These are phyloP conservation scores for Cantharis lateralis DNA, from an alignment of 2,888 invertebrate genomes.

Conservation along the genomic window DNA sequence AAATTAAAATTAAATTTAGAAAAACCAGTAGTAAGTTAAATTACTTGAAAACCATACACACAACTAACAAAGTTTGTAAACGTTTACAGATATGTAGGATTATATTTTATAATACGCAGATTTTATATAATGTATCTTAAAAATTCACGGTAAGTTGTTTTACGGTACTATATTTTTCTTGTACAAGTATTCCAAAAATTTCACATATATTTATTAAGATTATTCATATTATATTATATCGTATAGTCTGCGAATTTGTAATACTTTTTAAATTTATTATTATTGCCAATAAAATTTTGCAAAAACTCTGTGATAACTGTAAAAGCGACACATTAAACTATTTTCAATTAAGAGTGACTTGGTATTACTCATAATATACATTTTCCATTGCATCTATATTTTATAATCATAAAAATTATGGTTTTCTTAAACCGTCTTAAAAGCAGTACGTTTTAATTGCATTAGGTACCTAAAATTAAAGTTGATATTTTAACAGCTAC, in stretches of 20 bases:
- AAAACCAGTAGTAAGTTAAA: background rate
- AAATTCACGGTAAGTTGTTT: background rate
- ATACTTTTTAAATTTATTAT: background rate
- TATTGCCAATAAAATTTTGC: background rate
- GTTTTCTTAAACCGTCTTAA: too few species aligned
- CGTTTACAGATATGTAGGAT: background rate
- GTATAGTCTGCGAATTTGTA: background rate
- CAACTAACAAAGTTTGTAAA: background rate
- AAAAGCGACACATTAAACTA: background rate
- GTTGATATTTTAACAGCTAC: too few species aligned
- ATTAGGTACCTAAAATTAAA: too few species aligned
- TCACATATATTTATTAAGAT: background rate
- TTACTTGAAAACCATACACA: background rate
- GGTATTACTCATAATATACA: background rate
- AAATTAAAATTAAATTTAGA: background rate
- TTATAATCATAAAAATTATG: background rate
- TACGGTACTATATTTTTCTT: background rate
- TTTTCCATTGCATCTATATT: background rate
- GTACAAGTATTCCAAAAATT: background rate
- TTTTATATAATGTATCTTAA: background rate
- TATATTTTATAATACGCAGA: background rate
- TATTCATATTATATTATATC: background rate
- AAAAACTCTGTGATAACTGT: background rate
- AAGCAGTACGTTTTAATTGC: too few species aligned
- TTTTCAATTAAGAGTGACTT: background rate